Evolutionary conservation across 1,140 invertebrate genomes (phyloP), one percentile per base, ranked within the genome.

Genomic region (Teleogryllus occipitalis): DNA sequence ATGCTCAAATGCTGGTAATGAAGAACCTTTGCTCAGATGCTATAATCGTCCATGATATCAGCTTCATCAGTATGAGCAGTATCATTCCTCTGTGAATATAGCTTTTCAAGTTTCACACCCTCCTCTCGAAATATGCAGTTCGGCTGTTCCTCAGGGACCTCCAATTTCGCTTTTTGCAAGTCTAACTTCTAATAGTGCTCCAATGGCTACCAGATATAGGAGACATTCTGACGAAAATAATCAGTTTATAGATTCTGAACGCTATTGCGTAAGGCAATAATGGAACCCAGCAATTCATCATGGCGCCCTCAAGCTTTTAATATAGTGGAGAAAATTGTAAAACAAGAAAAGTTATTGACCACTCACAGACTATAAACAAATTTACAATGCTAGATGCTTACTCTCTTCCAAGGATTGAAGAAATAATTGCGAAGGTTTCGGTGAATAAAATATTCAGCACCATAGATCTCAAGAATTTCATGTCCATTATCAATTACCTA

Each of bases 401-500:
- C 39, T 7, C 76, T 39, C 27, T 39, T 5, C 5, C 27, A 39
- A 1, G 27, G 27, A 39, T 39, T 39, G 27, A 2, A 39, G 65
- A 81, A 6, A 22, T 12, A 21, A 21, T 81, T 15, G 7, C 22
- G 4, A 79, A 80, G 73, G 80, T 76, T 15, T 74, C 78, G 39
- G n/a, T 78, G 39, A 73, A 47, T 77, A 7, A 77, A n/a, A 1
- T 54, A 22, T 80, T 78, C 21, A 78, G 49, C 73, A 27, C 21
- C 2, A 73, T 80, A 18, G 76, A 78, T 74, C 72, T 78, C 15
- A 54, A 72, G 65, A 77, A 54, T 76, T 7, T 54, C 3, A n/a
- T n/a, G n/a, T n/a, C n/a, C 80, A 77, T 47, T 79, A 81, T 76
- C 80, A 81, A 65, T 22, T 76, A 27, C 78, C 74, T 48, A 81